Percentiles rank a stretch among this genome's conserved stretches.
Conservation (phyloP, 1,140 invertebrate species). For the Anadara kagoshimensis region DNA sequence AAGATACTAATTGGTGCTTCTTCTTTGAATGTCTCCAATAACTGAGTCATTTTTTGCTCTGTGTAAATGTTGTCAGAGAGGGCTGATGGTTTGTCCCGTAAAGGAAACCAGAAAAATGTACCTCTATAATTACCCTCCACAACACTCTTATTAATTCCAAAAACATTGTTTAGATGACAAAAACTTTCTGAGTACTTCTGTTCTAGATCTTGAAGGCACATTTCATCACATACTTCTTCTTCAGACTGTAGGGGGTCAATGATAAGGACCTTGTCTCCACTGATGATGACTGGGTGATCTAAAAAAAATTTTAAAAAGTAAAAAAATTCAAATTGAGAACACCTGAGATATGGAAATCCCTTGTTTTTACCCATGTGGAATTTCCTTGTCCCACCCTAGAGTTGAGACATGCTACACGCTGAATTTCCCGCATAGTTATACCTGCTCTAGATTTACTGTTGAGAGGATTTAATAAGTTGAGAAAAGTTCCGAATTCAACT, state of each 20-base stretch:
- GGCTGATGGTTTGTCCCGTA: not conserved
- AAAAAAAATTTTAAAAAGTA: not conserved
- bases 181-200: not conserved
- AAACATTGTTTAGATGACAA: not conserved
- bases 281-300: constrained; percentile 30
- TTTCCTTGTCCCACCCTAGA: too few relatives aligned
- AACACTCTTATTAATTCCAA: not conserved
- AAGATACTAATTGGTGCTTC: constrained; percentile 37
- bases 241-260: constrained; percentile 10
- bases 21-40: constrained; percentile 47
- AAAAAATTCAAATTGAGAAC: too few relatives aligned
- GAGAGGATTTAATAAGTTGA: too few relatives aligned
- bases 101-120: not conserved
- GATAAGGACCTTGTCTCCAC: constrained; percentile 15
- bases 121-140: not conserved
- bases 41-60: constrained; percentile 34
- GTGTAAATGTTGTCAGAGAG: constrained; percentile 38
- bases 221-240: not conserved
- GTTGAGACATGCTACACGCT: too few relatives aligned
- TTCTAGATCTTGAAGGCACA: constrained; percentile 2
- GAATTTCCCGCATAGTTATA: too few relatives aligned
- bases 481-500: too few relatives aligned
- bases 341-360: too few relatives aligned
- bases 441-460: too few relatives aligned
- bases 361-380: too few relatives aligned